Evolutionary conservation across 92 coral and sea anemone species (phyloP).

Genomic region (Diadumene lineata): DNA sequence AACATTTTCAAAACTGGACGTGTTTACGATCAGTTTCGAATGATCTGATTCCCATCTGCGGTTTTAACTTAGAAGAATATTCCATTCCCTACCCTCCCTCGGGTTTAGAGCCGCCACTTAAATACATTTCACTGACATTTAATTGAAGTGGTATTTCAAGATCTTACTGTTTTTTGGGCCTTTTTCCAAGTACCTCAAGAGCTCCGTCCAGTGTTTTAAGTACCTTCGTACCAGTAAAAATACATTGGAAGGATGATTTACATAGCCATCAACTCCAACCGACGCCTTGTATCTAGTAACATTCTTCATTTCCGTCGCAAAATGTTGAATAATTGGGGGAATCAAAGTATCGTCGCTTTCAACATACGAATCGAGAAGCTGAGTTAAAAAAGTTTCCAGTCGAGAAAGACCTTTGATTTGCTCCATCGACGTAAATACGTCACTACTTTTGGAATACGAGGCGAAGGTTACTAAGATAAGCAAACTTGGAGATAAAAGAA

Average conservation of each 20-base stretch:
- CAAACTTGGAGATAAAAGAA: not conserved
- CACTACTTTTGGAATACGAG: conserved; percentile 3
- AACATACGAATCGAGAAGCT: conserved; percentile 60
- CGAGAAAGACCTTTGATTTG: conserved; percentile 75
- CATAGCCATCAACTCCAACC: conserved; percentile 57
- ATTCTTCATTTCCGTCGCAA: conserved; percentile 10
- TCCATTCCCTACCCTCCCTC: no score
- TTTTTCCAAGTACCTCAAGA: conserved; percentile 48
- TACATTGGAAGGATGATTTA: conserved; percentile 80
- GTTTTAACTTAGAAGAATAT: no score
- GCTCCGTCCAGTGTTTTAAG: conserved; percentile 80
- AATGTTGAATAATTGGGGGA: conserved; percentile 29
- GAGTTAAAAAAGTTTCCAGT: conserved; percentile 54
- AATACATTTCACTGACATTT: no score
- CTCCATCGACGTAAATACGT: conserved; percentile 35
- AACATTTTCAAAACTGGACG: no score
- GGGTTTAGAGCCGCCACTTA: no score
- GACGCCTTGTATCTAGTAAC: conserved; percentile 25
- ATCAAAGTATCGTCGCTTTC: not conserved
- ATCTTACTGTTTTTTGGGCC: conserved; percentile 57
- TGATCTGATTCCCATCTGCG: no score
- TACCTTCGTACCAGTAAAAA: conserved; percentile 79
- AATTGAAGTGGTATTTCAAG: not conserved
- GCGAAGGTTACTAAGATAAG: not conserved
- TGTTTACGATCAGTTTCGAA: no score